Evolutionary conservation across 2,888 invertebrate genomes (phyloP).

Genomic region (Aplocera efformata): DNA sequence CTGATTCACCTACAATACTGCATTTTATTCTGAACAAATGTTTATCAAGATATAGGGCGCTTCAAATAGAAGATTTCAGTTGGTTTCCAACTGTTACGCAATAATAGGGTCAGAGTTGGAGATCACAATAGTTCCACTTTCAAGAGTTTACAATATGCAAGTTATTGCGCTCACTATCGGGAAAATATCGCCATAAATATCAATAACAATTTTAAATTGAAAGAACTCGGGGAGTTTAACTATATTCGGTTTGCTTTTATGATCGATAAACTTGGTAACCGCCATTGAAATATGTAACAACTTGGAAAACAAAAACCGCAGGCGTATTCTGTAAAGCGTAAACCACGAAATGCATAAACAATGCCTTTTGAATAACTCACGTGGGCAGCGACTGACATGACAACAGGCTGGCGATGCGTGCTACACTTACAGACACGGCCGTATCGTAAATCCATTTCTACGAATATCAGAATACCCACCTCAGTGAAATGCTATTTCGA

Average conservation of each 20-base stretch:
- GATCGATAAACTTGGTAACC: slow-evolving; percentile 17
- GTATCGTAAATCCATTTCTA: slow-evolving; percentile 51
- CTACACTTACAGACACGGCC: slow-evolving; percentile 53
- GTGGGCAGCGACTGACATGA: slow-evolving; percentile 64
- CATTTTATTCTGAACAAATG: no score
- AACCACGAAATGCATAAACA: slow-evolving; percentile 59
- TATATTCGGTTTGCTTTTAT: slow-evolving; percentile 16
- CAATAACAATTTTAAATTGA: slow-evolving; percentile 12
- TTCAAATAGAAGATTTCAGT: no score
- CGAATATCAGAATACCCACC: slow-evolving; percentile 17
- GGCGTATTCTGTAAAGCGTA: slow-evolving; percentile 52
- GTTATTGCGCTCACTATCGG: slow-evolving; percentile 6
- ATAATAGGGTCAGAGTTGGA: slow-evolving; percentile 5
- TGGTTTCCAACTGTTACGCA: neutral
- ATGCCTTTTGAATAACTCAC: slow-evolving; percentile 65
- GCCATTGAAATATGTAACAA: slow-evolving; percentile 22
- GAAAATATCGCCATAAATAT: slow-evolving; percentile 15
- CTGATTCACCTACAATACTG: no score
- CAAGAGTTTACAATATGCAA: slow-evolving; percentile 8
- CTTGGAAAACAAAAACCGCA: slow-evolving; percentile 29
- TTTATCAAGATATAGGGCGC: no score
- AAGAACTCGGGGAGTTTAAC: slow-evolving; percentile 9
- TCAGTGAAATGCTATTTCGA: slow-evolving; percentile 12
- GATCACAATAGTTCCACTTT: slow-evolving; percentile 1
- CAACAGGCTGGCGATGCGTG: slow-evolving; percentile 44